Evolutionary conservation across 2,888 invertebrate species (phyloP), one percentile per base, ranked within the genome.

Genomic region (Drosophila mulleri): DNA sequence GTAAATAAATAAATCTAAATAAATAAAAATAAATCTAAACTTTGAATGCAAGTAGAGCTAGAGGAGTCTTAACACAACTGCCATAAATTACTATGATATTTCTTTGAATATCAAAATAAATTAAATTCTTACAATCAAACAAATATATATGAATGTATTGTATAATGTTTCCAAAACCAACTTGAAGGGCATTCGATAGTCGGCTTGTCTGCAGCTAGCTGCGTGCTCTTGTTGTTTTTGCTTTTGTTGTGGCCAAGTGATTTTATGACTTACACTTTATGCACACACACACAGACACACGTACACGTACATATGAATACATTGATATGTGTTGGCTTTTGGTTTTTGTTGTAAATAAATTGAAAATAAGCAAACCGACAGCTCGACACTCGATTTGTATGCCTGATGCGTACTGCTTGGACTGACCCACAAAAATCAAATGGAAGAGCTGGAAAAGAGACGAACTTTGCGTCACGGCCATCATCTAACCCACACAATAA

Each of bases 331-430:
- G 35, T 11, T 11, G 23, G 18, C 35, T 37, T 63, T 62, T 65
- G 39, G 70, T 70, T 32, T 64, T 64, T 63, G 53, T 62, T 82
- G 69, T 72, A 70, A 71, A 82, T 69, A 82, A 79, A 80, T 82
- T 78, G 82, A 78, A 82, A 80, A 76, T 80, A 65, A 65, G 66
- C 70, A 41, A 61, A 57, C 67, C 67, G 81, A 80, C 81, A 72
- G 81, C 77, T 68, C 79, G 66, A 52, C 67, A 67, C 63, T 67
- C 72, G 66, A 87, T 87, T 84, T 75, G 84, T 83, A 89, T 87
- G 87, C 87, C 71, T 48, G 26, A 59, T 72, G 81, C 87, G 75
- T 87, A 26, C 23, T 23, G 45, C 39, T n/a, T n/a, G 58, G 57
- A 65, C 20, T 73, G 79, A 73, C 66, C 70, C 66, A 64, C 61